Percentiles rank a stretch among this genome's conserved stretches.
Evolutionary conservation across 2,888 invertebrate genomes (phyloP).

Genomic region (Drosophila niveifrons): DNA sequence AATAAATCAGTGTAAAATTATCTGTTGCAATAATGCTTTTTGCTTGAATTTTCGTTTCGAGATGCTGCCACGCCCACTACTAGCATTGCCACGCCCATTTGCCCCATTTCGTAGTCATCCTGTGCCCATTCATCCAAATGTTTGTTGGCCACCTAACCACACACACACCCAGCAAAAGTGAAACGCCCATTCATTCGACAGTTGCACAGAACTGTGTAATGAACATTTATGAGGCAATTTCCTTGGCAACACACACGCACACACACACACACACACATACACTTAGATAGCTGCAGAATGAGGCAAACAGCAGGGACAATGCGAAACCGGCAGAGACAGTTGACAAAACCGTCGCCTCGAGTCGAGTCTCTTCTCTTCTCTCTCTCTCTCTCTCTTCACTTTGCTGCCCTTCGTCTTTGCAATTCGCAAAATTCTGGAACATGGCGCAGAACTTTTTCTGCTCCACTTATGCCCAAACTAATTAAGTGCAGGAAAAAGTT

Average conservation of each 20-base stretch:
- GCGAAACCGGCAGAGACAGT: slow-evolving; percentile 44
- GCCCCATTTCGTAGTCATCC: slow-evolving; percentile 16
- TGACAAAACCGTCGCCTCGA: slow-evolving; percentile 61
- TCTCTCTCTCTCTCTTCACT: neutral
- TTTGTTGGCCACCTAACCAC: slow-evolving; percentile 23
- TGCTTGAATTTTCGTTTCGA: slow-evolving; percentile 28
- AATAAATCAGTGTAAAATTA: slow-evolving; percentile 64
- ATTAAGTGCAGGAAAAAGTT: slow-evolving; percentile 82
- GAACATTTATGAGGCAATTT: slow-evolving; percentile 82
- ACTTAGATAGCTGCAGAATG: slow-evolving; percentile 4
- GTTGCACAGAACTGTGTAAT: slow-evolving; percentile 73
- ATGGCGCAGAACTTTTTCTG: slow-evolving; percentile 76
- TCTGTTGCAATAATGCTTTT: slow-evolving; percentile 55
- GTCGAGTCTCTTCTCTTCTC: slow-evolving; percentile 17
- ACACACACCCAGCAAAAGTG: no score
- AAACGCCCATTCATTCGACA: slow-evolving; percentile 58
- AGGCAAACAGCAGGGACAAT: slow-evolving; percentile 16
- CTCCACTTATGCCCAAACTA: slow-evolving; percentile 82
- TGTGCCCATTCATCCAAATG: slow-evolving; percentile 11
- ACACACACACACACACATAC: slow-evolving; percentile 28
- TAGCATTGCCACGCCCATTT: slow-evolving; percentile 33
- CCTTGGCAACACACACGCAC: slow-evolving; percentile 67
- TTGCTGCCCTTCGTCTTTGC: slow-evolving; percentile 29
- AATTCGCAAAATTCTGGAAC: slow-evolving; percentile 47
- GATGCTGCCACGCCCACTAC: slow-evolving; percentile 34